Percentiles rank a stretch among this genome's conserved stretches.
Evolutionary conservation across 2,888 invertebrate genomes (phyloP).

Genomic region (Crossocerus cetratus): DNA sequence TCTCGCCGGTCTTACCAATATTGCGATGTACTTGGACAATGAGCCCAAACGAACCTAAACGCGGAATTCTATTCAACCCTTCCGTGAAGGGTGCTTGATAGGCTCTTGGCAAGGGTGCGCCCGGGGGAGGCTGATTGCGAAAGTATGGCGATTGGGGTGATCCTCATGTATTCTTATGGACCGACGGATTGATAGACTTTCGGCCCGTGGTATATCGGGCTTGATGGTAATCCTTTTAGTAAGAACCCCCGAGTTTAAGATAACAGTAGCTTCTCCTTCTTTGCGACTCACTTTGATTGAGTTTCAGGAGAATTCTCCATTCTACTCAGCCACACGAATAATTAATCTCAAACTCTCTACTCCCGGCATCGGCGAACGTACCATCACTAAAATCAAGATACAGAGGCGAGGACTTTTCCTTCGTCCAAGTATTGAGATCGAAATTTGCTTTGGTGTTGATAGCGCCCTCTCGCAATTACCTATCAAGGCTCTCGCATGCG

Average conservation of each 20-base stretch:
- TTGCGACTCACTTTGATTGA: too few species aligned
- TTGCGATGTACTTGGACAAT: slow-evolving; percentile 2
- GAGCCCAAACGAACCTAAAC: neutral
- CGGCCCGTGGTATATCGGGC: neutral
- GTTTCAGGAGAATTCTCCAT: too few species aligned
- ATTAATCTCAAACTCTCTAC: too few species aligned
- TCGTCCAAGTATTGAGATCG: slow-evolving; percentile 49
- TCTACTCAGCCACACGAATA: too few species aligned
- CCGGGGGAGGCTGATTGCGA: neutral
- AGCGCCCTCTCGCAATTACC: slow-evolving; percentile 57
- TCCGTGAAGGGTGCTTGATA: neutral
- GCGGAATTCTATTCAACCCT: neutral
- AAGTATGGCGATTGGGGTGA: neutral
- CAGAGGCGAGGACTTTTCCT: slow-evolving; percentile 8
- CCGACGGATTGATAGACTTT: neutral
- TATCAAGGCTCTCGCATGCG: slow-evolving; percentile 56
- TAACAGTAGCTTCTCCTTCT: too few species aligned
- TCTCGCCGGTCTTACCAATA: neutral
- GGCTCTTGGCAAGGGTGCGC: too few species aligned
- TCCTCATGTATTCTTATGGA: neutral
- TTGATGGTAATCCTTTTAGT: neutral
- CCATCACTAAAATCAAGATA: too few species aligned
- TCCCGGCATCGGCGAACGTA: too few species aligned
- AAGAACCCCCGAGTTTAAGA: neutral
- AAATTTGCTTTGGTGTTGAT: slow-evolving; percentile 58